phyloP scores from a whole-genome alignment of 2,797 vertebrate genomes.

The Cyprinella venusta region DNA sequence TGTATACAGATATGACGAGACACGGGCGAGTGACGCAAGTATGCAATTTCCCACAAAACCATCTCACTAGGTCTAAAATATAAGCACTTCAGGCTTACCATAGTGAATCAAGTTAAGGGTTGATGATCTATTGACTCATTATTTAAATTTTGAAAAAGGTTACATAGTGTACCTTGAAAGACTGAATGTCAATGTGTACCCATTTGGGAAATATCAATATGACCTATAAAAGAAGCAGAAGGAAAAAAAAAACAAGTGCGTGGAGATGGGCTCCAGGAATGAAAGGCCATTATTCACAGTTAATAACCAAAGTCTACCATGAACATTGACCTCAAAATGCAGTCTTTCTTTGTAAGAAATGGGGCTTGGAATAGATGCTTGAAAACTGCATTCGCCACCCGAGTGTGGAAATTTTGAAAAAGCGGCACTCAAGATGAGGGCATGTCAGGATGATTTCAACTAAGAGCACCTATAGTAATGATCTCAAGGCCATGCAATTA shows the following conservation, averaged over 20 bases:
- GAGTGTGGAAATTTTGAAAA: slow-evolving; percentile 19
- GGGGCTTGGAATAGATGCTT: neutral
- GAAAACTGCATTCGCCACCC: slow-evolving; percentile 4
- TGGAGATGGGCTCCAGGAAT: slow-evolving; percentile 19
- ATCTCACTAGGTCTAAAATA: neutral
- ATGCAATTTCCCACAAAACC: accelerated
- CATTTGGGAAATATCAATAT: slow-evolving; percentile 43
- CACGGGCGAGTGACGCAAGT: neutral
- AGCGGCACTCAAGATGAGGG: slow-evolving; percentile 9
- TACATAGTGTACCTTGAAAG: neutral
- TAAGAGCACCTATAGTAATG: slow-evolving; percentile 28
- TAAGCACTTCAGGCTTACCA: neutral
- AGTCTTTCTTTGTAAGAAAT: slow-evolving; percentile 4
- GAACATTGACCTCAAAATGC: slow-evolving; percentile 13
- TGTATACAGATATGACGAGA: neutral
- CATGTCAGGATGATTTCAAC: slow-evolving; percentile 43
- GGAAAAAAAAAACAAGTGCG: neutral
- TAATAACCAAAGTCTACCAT: slow-evolving; percentile 13
- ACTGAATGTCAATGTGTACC: slow-evolving; percentile 67
- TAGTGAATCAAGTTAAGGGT: neutral
- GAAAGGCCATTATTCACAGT: neutral
- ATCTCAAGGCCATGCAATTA: slow-evolving; percentile 44
- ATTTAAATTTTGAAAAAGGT: neutral
- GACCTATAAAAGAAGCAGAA: slow-evolving; percentile 64
- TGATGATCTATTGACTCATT: neutral